Evolutionary conservation across 2,797 vertebrate genomes (phyloP), one percentile per base, ranked within the genome.

Genomic region (Crocidura indochinensis): DNA sequence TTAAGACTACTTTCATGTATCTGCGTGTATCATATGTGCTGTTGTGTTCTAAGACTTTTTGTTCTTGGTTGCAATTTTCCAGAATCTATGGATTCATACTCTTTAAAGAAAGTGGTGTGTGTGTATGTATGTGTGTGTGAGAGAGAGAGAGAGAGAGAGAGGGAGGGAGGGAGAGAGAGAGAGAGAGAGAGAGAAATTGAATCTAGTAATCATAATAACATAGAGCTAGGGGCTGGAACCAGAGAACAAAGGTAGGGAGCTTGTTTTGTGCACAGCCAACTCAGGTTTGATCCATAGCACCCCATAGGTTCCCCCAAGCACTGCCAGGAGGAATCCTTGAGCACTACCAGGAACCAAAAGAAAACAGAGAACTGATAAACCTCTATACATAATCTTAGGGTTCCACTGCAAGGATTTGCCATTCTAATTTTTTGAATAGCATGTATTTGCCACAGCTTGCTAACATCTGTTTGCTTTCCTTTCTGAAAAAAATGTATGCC

Each of bases 341-440:
- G 17, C 56, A 60, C 17, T 20, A 19, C 56, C 56, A 20, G 8
- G 56, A 6, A 17, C 56, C 56, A 20, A 60, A 22, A 60, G 17
- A 60, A 60, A 60, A 51, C 74, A 68, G 46, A 74, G 69, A 72
- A 4, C 79, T 79, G 88, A 80, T 47, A 92, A 31, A 69, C 44
- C 87, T 90, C 73, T 86, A 49, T 74, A 27, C 49, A 31, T 53
- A 74, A 64, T 87, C 84, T 91, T 82, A 88, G 82, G 74, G n/a
- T 84, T 86, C 44, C 29, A 8, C 38, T 71, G 26, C 76, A 95
- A 81, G 76, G 74, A 79, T 2, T 20, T 80, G 56, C 64, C 94
- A 69, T 87, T 92, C 51, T 83, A 47, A 67, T 84, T 62, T 31
- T 80, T 71, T 87, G 71, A 79, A 67, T 38, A 85, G 53, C 20